A percentile compares a stretch with the other conserved stretches of the same genome.
These are phyloP conservation scores for Umimayanthus kanabou DNA, from an alignment of 92 coral and sea anemone genomes.

Conservation along the genomic window DNA sequence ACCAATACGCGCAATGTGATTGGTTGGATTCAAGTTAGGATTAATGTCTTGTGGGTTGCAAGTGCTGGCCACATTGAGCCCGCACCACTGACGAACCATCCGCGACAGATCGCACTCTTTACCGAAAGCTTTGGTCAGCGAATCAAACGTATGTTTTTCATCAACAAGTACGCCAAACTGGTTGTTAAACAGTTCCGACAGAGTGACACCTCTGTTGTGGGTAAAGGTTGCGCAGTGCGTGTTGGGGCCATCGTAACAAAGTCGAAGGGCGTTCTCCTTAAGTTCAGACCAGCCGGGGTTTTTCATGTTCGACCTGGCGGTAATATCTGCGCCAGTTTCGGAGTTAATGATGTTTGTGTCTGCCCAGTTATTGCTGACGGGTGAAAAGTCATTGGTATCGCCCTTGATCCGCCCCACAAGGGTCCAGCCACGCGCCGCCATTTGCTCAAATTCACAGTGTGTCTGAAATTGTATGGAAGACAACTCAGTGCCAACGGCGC, in stretches of 20 bases:
- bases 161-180: constrained; percentile 86
- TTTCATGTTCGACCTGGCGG: constrained; percentile 74
- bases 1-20: constrained; percentile 88
- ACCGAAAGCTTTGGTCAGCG: constrained; percentile 72
- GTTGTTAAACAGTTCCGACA: constrained; percentile 80
- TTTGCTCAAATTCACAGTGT: constrained; percentile 82
- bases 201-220: constrained; percentile 74
- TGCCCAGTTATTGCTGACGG: constrained; percentile 96
- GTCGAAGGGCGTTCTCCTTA: constrained; percentile 66
- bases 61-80: constrained; percentile 81
- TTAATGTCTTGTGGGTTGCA: constrained; percentile 89
- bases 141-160: constrained; percentile 69
- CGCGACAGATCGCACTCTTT: constrained; percentile 71
- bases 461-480: constrained; percentile 69
- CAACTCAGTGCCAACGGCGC: not conserved
- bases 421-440: constrained; percentile 92
- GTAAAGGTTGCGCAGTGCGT: constrained; percentile 84
- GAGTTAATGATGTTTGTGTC: constrained; percentile 69
- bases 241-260: constrained; percentile 77
- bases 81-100: constrained; percentile 84
- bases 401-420: constrained; percentile 88
- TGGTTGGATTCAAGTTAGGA: constrained; percentile 91
- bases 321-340: constrained; percentile 68
- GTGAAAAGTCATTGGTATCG: constrained; percentile 78
- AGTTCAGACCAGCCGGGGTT: constrained; percentile 86